Evolutionary conservation across 2,113 vertebrate genomes (phyloP), one percentile per base, ranked within the genome.

Genomic region (Dromaius novaehollandiae): DNA sequence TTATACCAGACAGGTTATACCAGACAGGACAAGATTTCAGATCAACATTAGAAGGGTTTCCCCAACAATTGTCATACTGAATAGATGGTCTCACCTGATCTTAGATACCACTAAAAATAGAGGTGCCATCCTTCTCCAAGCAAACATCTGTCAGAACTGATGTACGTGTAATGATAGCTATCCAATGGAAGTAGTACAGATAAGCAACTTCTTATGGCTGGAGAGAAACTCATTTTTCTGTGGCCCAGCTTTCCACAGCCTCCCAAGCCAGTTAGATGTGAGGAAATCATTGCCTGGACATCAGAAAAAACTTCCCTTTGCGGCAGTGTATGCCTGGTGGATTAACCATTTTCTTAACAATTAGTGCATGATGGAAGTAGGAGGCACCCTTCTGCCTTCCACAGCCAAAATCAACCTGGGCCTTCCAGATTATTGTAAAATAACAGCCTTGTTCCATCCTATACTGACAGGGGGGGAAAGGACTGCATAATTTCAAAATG

Each of bases 1-100:
- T 19, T 2, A 2, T 5, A 7, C 5, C 40, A 30, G 36, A 77
- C 8, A 70, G 15, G 6, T 21, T 2, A 2, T 5, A 7, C 5
- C 40, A 30, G 36, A 77, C 8, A 70, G 15, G 6, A 65, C 25
- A 73, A 36, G 25, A 63, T 71, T 86, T 70, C 32, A 70, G 21
- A 76, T 30, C 61, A 60, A 22, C 5, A 24, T 13, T 58, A n/a
- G 34, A 75, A 88, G 28, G 40, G 2, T 46, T 81, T 93, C n/a
- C 24, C 51, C 42, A 84, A 25, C 6, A 51, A 11, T 6, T 7
- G 20, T 15, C 55, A 20, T 30, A 30, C 18, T 38, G 48, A 40
- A 68, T n/a, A 60, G 11, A 28, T 36, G 32, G 20, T 89, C 32
- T 69, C 18, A 28, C 11, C 10, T 53, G 50, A 13, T 55, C 15